Base-by-base conservation (phyloP, 2,113 vertebrate genomes). In the Chlorodrepanis virens region DNA sequence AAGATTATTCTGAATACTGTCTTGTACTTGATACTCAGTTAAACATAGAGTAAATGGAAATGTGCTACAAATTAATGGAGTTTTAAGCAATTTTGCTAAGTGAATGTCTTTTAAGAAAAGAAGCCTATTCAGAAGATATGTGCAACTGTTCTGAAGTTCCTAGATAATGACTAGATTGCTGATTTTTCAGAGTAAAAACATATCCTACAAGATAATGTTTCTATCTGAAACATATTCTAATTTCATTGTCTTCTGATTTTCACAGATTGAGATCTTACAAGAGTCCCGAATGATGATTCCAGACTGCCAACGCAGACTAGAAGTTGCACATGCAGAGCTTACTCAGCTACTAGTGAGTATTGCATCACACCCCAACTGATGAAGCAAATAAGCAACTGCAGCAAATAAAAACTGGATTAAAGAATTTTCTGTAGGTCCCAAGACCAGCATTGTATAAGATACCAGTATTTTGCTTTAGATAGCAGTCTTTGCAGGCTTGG, bases 271-370 rank as follows among this genome's bases (percentile, higher is more conserved):
- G 97, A 98, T 99, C 35, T 92, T 99, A 84, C 99, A 99, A 93
- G 99, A 99, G 96, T 98, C 98, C 81, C 98, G 95, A 84, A 99
- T 99, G 99, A 99, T 99, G 99, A 98, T 99, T 95, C 99, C 99
- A 24, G 99, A 99, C 95, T 99, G 99, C 95, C 99, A 98, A 67
- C 99, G 99, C 60, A 98, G 99, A 77, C 97, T 99, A 97, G 97
- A 98, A 95, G 91, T 96, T 3, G 99, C 99, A 18, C 98, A 98
- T 31, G 95, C 96, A 20, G 99, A 99, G 81, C 99, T 99, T 90
- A 83, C 94, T 25, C 99, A 99, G 42, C 69, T 99, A 53, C 91
- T 99, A 96, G 99, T 99, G 97, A 99, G 99, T 98, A 90, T 79
- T 75, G 18, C 52, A 53, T 52, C 29, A 47, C 5, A 60, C 25